Base-by-base conservation (phyloP, 1,140 invertebrate genomes). In the Holotrichia oblita region DNA sequence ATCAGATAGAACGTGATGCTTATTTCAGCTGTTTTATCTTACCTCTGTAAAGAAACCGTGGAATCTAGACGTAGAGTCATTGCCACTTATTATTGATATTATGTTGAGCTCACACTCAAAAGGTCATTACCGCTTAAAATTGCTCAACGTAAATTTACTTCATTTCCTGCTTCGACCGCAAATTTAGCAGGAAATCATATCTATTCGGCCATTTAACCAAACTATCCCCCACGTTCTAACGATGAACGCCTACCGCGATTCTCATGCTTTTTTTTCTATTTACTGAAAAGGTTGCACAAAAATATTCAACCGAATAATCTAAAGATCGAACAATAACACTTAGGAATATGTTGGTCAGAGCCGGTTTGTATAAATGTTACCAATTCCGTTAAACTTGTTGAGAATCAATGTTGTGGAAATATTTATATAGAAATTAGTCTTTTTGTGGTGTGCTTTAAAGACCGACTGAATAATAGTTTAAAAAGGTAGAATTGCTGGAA, bases 321-420 rank as follows among this genome's bases (percentile, higher is more conserved):
- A 69, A 69, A 3, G 61, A 9, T 3, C 9, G 10, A 69, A 24
- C 20, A 69, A 69, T 22, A 34, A 64, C 22, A 64, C 22, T 64
- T 64, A 64, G n/a, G 61, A 64, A 64, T 64, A 64, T 27, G 22
- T n/a, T n/a, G n/a, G 22, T 20, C n/a, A 20, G 9, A 64, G 20
- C 24, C 6, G 9, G 17, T 17, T 34, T 69, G 22, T 69, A 34
- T 17, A 55, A 17, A 55, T 3, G 48, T 17, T 55, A 55, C 48
- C 61, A 12, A 69, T 69, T 69, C 22, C 22, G 12, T 27, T 69
- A 34, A 69, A 69, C 61, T 69, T 27, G 22, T 69, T 24, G 61
- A 69, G 22, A 69, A 69, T 69, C 61, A 69, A 69, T 69, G 61
- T 69, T 69, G 61, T 69, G 61, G 61, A 69, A 69, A 69, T 9